Base-by-base conservation (phyloP, 2,113 vertebrate species). In the Hemibagrus wyckioides region DNA sequence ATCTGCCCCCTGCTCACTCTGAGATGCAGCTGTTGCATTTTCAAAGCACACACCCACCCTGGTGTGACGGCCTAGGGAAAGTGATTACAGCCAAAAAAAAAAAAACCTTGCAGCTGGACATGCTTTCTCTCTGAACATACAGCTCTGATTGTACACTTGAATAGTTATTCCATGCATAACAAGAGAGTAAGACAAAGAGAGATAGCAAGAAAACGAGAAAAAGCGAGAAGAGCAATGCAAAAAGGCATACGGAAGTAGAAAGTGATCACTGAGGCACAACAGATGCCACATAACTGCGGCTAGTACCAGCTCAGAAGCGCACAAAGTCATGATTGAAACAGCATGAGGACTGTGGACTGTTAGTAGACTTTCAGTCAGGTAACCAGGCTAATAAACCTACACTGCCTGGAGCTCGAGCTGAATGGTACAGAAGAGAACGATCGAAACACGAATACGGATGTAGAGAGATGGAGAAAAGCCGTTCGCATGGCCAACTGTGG, bases 1-100 rank as follows among this genome's bases (percentile, higher is more conserved):
- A 36, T 71, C 54, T 71, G 33, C 79, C 11, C 19, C 39, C 87
- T 52, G 84, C 19, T 52, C 23, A 48, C 65, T 83, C 80, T 23
- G 84, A 90, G 63, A 92, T 92, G 89, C 88, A 91, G 82, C 93
- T 89, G 90, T 91, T 92, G 88, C 81, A 90, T 89, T 87, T 88
- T 90, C 92, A 87, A 75, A 82, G 82, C 90, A 87, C 87, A 82
- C 90, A 87, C 87, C 89, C 89, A 86, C 86, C 87, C 90, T 83
- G 30, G 81, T 77, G 87, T 90, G 84, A 91, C 92, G 92, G 92
- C 89, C 87, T 80, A 90, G 88, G 85, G 89, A 77, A 89, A 92
- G 91, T 91, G 88, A 90, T 91, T 90, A 94, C 95, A 80, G 21
- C 19, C 41, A 81, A 15, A 59, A 80, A 19, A 79, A 33, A 77